Conservation (phyloP, 2,113 vertebrate genomes). For the Callaeas wilsoni region DNA sequence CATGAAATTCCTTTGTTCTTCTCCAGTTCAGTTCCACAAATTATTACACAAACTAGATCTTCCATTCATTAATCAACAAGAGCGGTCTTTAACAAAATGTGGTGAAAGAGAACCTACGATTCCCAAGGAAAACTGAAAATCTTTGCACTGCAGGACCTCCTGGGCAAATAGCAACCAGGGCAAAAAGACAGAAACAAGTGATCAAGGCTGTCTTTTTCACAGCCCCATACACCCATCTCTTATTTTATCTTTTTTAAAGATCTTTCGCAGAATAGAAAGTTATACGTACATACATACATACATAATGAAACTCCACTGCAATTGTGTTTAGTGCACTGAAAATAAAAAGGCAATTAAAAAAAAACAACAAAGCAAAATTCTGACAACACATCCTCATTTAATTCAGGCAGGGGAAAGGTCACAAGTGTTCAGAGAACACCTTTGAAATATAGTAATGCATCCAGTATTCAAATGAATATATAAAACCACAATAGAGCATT, state of each 20-base stretch:
- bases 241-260: background rate
- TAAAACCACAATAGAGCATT: background rate
- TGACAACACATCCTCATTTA: background rate
- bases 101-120: background rate
- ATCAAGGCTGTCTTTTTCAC: background rate
- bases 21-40: background rate
- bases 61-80: background rate
- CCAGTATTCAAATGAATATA: background rate
- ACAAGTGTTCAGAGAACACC: background rate
- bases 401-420: background rate
- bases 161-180: background rate
- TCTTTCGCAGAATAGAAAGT: background rate
- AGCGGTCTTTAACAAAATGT: background rate
- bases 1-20: background rate
- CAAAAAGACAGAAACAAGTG: background rate
- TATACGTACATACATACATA: background rate
- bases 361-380: background rate
- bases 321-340: background rate
- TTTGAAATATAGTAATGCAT: background rate
- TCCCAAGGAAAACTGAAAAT: background rate
- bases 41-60: background rate
- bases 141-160: background rate
- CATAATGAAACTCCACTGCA: background rate
- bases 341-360: background rate
- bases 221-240: rapidly evolving